Base-by-base conservation (phyloP, 2,888 invertebrate species). In the Pristionchus japonicus region DNA sequence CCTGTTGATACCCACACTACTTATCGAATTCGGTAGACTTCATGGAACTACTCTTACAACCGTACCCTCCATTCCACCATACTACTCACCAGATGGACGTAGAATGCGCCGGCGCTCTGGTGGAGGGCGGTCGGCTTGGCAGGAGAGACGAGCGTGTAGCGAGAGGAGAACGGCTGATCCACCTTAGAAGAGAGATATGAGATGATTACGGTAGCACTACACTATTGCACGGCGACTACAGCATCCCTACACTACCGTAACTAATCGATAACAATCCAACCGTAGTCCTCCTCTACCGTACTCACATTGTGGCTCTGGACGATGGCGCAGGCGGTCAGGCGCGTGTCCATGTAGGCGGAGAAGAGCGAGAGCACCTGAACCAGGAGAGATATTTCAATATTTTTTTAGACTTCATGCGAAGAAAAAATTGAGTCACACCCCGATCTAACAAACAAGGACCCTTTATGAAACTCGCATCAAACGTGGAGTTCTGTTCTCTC, bases 321-420 rank as follows among this genome's bases (percentile, higher is more conserved):
- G 40, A 91, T 88, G 82, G 91, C 90, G 84, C 89, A 90, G 17
- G 90, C 90, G 34, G 90, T 91, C 67, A 92, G 57, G 47, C 89
- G 90, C 37, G 90, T 88, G 86, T 92, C 92, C 92, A 92, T 92
- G 82, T 91, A 92, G 34, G 89, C 88, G 31, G 88, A 86, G 89
- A 92, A 92, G 15, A 92, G 87, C 17, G 88, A 87, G 74, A 92
- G 90, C n/a, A 92, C 40, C 74, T 74, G 74, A 23, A 13, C 23
- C 0, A 74, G 13, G 7, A 74, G 40, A 3, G 9, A 40, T 37
- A 23, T 4, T 40, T 74, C 6, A 43, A 4, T 64, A 74, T 74
- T 40, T 34, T 34, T 34, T 34, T 67, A 27, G 17, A 4, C 17
- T n/a, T n/a, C n/a, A n/a, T n/a, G n/a, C n/a, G n/a, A n/a, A n/a